Evolutionary conservation across 2,888 invertebrate species (phyloP), one percentile per base, ranked within the genome.

Genomic region (Dione juno): DNA sequence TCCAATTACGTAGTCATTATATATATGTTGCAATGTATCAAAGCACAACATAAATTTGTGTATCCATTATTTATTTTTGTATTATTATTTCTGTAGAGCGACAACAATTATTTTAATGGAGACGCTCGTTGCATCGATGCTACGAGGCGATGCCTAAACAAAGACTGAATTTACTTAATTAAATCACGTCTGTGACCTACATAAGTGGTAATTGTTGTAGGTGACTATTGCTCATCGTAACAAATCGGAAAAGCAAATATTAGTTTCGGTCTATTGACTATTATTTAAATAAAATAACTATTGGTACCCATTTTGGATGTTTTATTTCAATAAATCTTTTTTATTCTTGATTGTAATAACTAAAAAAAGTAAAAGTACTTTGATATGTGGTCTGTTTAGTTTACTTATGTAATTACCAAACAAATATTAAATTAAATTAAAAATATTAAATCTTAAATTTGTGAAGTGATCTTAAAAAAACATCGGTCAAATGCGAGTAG

Each of bases 131-230:
- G 67, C 78, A 72, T 75, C 74, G 68, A 74, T 58, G 77, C 72
- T 78, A 76, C 79, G 77, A 79, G 79, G 81, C 84, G 77, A 84
- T 84, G 90, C 90, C 91, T 92, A 89, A 86, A 79, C 78, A 87
- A 92, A 92, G 92, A 92, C 92, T 92, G 92, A 92, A 90, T 89
- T 88, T 88, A 87, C 84, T 86, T 77, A 83, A 84, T 82, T 86
- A 84, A 85, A 81, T 82, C 81, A 81, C 84, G 81, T 81, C 76
- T 82, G 80, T 79, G 80, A 74, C 72, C 76, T 75, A 76, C 67
- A 74, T 59, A 65, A 70, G 63, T 76, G 67, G 76, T 81, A 78
- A 78, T 78, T 82, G 81, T 84, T 82, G 74, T 74, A 75, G 70
- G 74, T 71, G 74, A 76, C 75, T 77, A 82, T 88, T 89, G 90